A percentile compares a stretch with the other conserved stretches of the same genome.
These are phyloP conservation scores for Gasterosteus nipponicus DNA, from an alignment of 2,113 vertebrate species.

Conservation along the genomic window DNA sequence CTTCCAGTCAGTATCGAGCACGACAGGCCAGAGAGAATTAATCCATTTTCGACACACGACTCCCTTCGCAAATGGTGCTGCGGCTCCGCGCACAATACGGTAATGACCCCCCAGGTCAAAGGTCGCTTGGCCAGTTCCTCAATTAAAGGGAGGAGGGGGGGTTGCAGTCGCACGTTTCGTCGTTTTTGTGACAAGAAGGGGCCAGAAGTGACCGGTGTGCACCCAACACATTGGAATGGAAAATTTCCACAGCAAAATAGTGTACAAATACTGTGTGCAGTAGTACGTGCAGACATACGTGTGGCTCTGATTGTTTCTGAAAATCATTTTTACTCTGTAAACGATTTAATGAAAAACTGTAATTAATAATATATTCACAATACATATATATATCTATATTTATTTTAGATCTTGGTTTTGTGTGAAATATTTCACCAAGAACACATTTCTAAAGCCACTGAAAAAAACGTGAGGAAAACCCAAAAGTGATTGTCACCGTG, in stretches of 20 bases:
- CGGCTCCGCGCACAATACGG: conserved; percentile 74
- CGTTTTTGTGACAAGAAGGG: conserved; percentile 54
- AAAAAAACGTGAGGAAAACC: conserved; percentile 1
- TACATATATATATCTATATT: not conserved
- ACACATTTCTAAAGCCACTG: not conserved
- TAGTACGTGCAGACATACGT: not conserved
- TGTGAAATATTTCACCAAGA: not conserved
- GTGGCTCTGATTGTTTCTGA: not conserved
- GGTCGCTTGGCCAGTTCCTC: conserved; percentile 78
- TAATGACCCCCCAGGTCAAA: conserved; percentile 80
- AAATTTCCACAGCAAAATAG: not conserved
- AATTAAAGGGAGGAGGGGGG: conserved; percentile 74
- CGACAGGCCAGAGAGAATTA: conserved; percentile 58
- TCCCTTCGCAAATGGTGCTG: conserved; percentile 58
- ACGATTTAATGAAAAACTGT: not conserved
- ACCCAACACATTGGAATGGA: conserved; percentile 33
- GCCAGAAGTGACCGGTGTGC: conserved; percentile 53
- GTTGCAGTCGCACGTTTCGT: conserved; percentile 74
- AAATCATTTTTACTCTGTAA: not conserved
- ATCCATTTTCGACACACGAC: conserved; percentile 68
- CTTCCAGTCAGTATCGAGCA: conserved; percentile 57
- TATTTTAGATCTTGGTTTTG: not conserved
- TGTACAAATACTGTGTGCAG: not conserved
- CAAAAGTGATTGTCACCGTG: not conserved
- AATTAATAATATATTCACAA: not conserved